Evolutionary conservation across 2,113 vertebrate genomes (phyloP).

Genomic region (Archocentrus centrarchus): DNA sequence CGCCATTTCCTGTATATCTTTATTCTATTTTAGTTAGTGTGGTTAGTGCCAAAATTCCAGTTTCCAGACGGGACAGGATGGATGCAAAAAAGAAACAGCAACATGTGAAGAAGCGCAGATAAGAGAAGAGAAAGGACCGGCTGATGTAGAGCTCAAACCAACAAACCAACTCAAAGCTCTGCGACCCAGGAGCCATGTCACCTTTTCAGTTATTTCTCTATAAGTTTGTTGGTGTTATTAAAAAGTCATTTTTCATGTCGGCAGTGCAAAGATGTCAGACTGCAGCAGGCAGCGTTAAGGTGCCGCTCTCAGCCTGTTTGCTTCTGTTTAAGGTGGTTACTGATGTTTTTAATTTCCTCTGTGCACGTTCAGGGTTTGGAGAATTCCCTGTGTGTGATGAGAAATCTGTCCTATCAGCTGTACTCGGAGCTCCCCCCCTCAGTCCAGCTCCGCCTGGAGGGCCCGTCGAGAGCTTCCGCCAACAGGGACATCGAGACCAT

Average conservation of each 20-base stretch:
- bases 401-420: slow-evolving; percentile 96
- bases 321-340: too few relatives aligned
- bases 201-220: not conserved
- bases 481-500: slow-evolving; percentile 79
- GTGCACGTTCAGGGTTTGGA: slow-evolving; percentile 86
- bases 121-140: too few relatives aligned
- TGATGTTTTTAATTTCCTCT: not conserved
- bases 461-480: slow-evolving; percentile 77
- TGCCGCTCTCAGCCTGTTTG: too few relatives aligned
- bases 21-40: not conserved
- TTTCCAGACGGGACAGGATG: not conserved
- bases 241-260: not conserved
- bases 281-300: not conserved
- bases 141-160: too few relatives aligned
- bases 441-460: slow-evolving; percentile 87
- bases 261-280: not conserved
- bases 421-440: slow-evolving; percentile 91
- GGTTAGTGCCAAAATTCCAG: not conserved
- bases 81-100: too few relatives aligned
- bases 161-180: too few relatives aligned
- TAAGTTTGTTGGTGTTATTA: not conserved
- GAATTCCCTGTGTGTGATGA: slow-evolving; percentile 91
- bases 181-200: too few relatives aligned
- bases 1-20: not conserved
- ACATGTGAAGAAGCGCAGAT: too few relatives aligned